phyloP scores from a whole-genome alignment of 2,888 invertebrate species.

The Gnatocerus cornutus region DNA sequence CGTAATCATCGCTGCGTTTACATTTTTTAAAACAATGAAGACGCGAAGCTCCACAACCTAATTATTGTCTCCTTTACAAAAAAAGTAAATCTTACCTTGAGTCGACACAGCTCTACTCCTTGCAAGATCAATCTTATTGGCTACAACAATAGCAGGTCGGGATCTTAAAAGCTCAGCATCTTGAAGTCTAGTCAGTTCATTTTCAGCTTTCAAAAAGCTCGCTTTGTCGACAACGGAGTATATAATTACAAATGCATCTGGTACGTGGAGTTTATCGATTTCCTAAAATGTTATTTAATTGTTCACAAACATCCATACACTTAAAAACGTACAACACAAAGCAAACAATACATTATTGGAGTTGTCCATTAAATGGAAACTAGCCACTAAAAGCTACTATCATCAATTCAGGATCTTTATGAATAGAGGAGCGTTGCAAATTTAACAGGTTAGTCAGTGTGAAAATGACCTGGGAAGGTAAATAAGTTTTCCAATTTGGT shows the following conservation, averaged over 20 bases:
- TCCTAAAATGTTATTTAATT: conserved; percentile 74
- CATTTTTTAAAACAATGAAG: background rate
- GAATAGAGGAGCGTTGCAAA: too few species aligned
- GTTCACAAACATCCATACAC: background rate
- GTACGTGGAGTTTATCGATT: conserved; percentile 80
- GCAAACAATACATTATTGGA: too few species aligned
- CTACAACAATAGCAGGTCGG: conserved; percentile 89
- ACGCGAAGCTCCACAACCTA: too few species aligned
- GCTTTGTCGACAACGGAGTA: conserved; percentile 95
- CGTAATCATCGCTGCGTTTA: background rate
- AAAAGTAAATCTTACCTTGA: conserved; percentile 80
- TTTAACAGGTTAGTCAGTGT: too few species aligned
- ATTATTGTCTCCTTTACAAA: background rate
- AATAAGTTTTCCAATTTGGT: too few species aligned
- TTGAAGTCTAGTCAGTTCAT: conserved; percentile 83
- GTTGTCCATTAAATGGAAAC: too few species aligned
- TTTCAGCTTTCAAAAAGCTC: conserved; percentile 88
- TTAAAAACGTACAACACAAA: too few species aligned
- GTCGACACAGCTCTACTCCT: conserved; percentile 90
- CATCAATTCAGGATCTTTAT: too few species aligned
- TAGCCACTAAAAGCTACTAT: too few species aligned
- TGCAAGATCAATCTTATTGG: conserved; percentile 95
- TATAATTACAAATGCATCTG: conserved; percentile 90
- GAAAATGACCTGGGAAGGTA: too few species aligned
- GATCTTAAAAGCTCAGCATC: conserved; percentile 85